phyloP scores from a whole-genome alignment of 2,888 invertebrate genomes.

The Achlya flavicornis region DNA sequence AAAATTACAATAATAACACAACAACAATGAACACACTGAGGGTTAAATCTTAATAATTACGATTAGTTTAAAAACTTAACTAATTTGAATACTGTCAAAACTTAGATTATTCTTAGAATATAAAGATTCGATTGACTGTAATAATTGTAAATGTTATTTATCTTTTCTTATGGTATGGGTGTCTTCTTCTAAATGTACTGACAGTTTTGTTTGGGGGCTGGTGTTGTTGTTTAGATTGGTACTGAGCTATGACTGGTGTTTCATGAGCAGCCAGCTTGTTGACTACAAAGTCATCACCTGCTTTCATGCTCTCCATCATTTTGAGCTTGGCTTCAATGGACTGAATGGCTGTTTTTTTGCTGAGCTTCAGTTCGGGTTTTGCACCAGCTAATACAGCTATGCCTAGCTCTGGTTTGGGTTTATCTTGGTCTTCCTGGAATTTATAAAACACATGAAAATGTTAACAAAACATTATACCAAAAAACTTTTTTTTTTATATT shows the following conservation, averaged over 20 bases:
- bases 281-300: slow-evolving; percentile 88
- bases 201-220: slow-evolving; percentile 66
- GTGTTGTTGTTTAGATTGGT: slow-evolving; percentile 83
- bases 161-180: slow-evolving; percentile 80
- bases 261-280: slow-evolving; percentile 88
- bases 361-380: slow-evolving; percentile 85
- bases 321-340: slow-evolving; percentile 95
- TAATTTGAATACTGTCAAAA: not conserved
- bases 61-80: slow-evolving; percentile 4
- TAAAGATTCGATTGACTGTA: not conserved
- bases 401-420: slow-evolving; percentile 89
- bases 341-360: slow-evolving; percentile 91
- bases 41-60: not conserved
- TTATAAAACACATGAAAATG: slow-evolving; percentile 16
- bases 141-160: slow-evolving; percentile 38
- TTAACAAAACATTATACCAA: not conserved
- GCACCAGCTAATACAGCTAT: slow-evolving; percentile 90
- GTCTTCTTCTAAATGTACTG: slow-evolving; percentile 67
- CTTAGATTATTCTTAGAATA: slow-evolving; percentile 1
- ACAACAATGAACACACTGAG: slow-evolving; percentile 9
- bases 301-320: slow-evolving; percentile 88
- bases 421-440: slow-evolving; percentile 89
- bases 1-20: not conserved
- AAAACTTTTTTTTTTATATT: too few species aligned
- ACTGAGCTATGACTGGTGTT: slow-evolving; percentile 87